Conservation (phyloP, 2,797 vertebrate genomes). For the Limosa lapponica region DNA sequence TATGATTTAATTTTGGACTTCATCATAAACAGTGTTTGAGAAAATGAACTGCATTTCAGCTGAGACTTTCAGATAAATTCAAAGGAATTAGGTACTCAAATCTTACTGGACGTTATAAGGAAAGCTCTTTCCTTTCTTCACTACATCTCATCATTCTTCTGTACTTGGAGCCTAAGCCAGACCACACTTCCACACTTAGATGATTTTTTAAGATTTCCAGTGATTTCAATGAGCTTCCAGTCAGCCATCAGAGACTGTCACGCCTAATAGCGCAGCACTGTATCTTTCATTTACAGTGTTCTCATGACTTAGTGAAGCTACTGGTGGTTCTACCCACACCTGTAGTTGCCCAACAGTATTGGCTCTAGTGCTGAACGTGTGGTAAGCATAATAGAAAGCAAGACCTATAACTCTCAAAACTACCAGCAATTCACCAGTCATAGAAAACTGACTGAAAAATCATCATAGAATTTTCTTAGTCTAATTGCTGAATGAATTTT, state of each 20-base stretch:
- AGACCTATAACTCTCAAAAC: neutral
- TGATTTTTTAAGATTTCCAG: neutral
- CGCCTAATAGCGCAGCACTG: accelerated
- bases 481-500: neutral
- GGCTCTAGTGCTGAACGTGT: neutral
- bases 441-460: neutral
- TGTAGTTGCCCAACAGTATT: neutral
- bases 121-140: neutral
- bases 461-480: neutral
- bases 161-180: neutral
- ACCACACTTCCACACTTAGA: no score
- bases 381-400: neutral
- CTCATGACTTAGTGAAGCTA: neutral
- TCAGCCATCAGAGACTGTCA: neutral
- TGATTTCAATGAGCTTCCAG: neutral
- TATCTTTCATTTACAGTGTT: neutral
- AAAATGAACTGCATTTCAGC: neutral
- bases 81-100: neutral
- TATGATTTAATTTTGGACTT: neutral
- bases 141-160: neutral
- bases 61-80: neutral
- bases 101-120: neutral
- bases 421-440: neutral
- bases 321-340: neutral
- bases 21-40: neutral